Base-by-base conservation (phyloP, 2,797 vertebrate genomes). In the Microctenopoma stevenorrisi region DNA sequence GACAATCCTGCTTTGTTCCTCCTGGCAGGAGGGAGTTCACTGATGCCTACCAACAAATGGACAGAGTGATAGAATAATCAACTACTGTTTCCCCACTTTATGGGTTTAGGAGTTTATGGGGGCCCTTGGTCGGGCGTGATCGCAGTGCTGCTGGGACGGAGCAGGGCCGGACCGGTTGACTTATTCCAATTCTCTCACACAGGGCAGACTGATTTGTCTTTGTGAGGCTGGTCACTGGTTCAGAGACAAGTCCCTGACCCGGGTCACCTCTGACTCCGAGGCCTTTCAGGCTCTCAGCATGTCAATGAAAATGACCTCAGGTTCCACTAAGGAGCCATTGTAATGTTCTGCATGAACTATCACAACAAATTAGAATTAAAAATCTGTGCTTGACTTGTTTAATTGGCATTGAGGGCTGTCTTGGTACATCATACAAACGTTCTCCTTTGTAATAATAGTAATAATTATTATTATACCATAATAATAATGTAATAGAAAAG, bases 1-100 rank as follows among this genome's bases (percentile, higher is more conserved):
- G 80, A 89, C 84, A 84, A 79, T 81, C 84, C 65, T 48, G 79
- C 83, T 88, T 87, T 90, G 87, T 90, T 85, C 68, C 70, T 88
- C 84, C 75, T 77, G 48, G 83, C 82, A 62, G 88, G 88, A 86
- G 89, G 81, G 83, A 76, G 76, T 74, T 63, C 77, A 67, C 84
- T 81, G 81, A 89, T 78, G 90, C 83, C 67, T 74, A 61, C 68
- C 63, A 55, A 89, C 88, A 90, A 92, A 93, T 86, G 83, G 84
- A 86, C 86, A 79, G 79, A 87, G 84, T 71, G 74, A 72, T 78
- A 79, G 83, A 85, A 88, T 88, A 90, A 91, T 91, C 79, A 89
- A 84, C 86, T 84, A 83, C 78, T 83, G 86, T 82, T 88, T 87
- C 77, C 79, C 52, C 76, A 72, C 76, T 88, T 88, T 87, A 83